These are phyloP conservation scores for Silurus asotus DNA, from an alignment of 2,113 vertebrate genomes.

Conservation along the genomic window DNA sequence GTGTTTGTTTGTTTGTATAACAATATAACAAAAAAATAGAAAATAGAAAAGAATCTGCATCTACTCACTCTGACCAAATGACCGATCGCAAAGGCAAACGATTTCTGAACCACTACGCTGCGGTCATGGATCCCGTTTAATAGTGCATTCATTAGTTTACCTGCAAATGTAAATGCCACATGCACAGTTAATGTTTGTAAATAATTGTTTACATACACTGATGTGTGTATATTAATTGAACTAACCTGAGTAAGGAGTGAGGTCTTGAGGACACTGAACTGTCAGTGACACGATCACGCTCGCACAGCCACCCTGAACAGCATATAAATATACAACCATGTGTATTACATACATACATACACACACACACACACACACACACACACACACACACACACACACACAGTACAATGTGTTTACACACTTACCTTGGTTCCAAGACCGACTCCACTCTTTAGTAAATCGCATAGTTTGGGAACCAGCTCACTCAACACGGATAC, in stretches of 20 bases:
- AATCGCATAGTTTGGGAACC: conserved; percentile 89
- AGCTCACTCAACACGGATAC: conserved; percentile 88
- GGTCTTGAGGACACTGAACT: conserved; percentile 94
- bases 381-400: neutral
- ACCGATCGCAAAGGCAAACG: conserved; percentile 91
- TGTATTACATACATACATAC: neutral
- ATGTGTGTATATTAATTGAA: no score
- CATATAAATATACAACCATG: neutral
- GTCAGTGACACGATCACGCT: conserved; percentile 93
- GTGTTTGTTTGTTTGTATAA: neutral
- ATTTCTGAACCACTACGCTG: conserved; percentile 89
- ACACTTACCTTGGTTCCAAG: conserved; percentile 90
- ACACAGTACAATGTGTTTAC: neutral
- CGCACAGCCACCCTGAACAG: conserved; percentile 89
- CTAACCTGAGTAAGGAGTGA: conserved; percentile 93
- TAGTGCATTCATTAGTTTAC: conserved; percentile 94
- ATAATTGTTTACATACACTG: neutral
- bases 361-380: neutral
- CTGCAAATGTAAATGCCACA: conserved; percentile 63
- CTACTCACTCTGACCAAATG: conserved; percentile 90
- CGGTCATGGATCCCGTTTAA: conserved; percentile 89
- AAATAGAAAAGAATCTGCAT: neutral
- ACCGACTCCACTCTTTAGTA: conserved; percentile 92
- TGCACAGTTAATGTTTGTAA: conserved; percentile 16
- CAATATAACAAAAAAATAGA: no score